Evolutionary conservation across 2,113 vertebrate genomes (phyloP), one percentile per base, ranked within the genome.

Genomic region (Nannospalax galili): DNA sequence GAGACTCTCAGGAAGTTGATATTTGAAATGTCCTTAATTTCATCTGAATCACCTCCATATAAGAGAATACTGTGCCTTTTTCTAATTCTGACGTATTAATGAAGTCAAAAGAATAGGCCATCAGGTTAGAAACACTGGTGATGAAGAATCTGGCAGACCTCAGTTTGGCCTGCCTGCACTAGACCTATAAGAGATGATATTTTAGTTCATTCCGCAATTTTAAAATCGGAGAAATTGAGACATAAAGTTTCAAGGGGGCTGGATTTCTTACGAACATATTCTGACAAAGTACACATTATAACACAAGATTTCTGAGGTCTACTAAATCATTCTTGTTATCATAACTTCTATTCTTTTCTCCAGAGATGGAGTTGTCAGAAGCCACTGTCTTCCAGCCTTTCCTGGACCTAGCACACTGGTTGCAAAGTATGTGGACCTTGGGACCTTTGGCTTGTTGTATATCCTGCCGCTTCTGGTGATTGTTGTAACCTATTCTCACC

Each of bases 401-500:
- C 84, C 85, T 69, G 87, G 80, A n/a, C 37, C 70, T 22, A 90
- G 87, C 70, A 42, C 30, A 17, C 7, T 37, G 32, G 60, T 77
- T 90, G 32, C 22, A 11, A 90, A 90, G 0, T 90, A 94, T 45
- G 70, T 84, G 17, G 92, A 84, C n/a, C 87, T 94, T 20, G 86
- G 87, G 11, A 77, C 62, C 45, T 94, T 94, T 94, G 1, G 65
- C 12, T 60, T 84, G 48, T 32, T 94, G 70, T 84, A 94, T 26
- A 60, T 90, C 48, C 3, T 90, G 48, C 79, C 79, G 22, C 48
- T 94, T 65, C 7, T 90, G 48, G 79, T 84, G 30, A 84, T 90
- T 77, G 70, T 90, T 67, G 24, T 69, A 82, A 81, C 85, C 70
- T 88, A 82, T 80, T 88, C 85, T 88, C 85, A 93, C 67, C 40